These are phyloP conservation scores for Notiomystis cincta DNA, from an alignment of 2,113 vertebrate species.

Conservation along the genomic window DNA sequence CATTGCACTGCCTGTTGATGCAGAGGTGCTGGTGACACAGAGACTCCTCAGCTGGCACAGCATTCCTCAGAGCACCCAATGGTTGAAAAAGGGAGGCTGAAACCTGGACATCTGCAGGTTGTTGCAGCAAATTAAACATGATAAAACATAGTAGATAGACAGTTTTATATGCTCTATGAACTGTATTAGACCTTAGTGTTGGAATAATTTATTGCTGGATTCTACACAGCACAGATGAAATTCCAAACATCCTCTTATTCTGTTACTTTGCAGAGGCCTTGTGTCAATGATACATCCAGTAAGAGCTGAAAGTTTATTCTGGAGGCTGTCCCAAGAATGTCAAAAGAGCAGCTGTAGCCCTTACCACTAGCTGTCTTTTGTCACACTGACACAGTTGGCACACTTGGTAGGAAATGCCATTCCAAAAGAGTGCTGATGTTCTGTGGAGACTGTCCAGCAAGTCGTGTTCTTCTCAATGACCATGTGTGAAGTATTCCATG, in stretches of 20 bases:
- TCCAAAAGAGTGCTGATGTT: background rate
- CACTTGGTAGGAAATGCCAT: background rate
- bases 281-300: background rate
- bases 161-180: background rate
- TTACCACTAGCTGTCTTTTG: background rate
- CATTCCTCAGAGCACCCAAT: background rate
- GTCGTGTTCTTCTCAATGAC: background rate
- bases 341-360: background rate
- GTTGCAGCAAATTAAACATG: background rate
- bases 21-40: background rate
- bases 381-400: accelerated
- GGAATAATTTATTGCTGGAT: background rate
- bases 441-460: background rate
- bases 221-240: background rate
- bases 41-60: background rate
- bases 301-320: background rate
- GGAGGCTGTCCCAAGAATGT: background rate
- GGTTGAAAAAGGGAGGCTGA: background rate
- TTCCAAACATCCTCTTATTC: background rate
- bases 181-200: background rate
- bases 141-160: background rate
- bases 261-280: background rate
- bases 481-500: background rate
- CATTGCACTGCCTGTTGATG: accelerated
- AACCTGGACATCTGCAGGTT: background rate